A percentile compares a stretch with the other conserved stretches of the same genome.
Evolutionary conservation across 2,797 vertebrate genomes (phyloP).

Genomic region (Pseudocheirus occidentalis): DNA sequence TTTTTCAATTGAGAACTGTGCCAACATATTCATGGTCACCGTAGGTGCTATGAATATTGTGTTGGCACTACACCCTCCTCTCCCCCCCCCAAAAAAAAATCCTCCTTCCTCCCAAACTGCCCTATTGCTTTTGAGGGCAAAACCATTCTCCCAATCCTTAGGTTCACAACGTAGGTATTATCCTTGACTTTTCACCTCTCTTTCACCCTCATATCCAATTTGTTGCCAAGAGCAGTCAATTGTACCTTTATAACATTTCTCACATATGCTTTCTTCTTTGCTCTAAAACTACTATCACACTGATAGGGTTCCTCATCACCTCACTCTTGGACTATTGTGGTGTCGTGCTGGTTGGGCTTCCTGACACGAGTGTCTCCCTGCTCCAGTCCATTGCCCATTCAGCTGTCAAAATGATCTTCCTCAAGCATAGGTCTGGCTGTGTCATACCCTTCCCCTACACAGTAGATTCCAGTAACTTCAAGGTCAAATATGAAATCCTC

Average conservation of each 20-base stretch:
- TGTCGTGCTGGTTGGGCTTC: neutral
- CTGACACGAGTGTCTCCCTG: neutral
- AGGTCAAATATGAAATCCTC: neutral
- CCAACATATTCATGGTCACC: too few relatives aligned
- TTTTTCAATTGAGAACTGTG: too few relatives aligned
- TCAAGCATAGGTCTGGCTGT: neutral
- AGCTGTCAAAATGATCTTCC: neutral
- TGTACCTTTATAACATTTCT: neutral
- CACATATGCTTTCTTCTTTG: neutral
- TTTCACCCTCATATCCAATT: neutral
- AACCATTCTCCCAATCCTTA: neutral
- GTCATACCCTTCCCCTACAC: too few relatives aligned
- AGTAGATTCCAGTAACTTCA: neutral
- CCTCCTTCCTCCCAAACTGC: neutral
- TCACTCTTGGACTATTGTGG: neutral
- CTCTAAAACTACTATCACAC: neutral
- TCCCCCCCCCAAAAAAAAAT: neutral
- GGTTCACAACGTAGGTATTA: neutral
- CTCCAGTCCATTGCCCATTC: neutral
- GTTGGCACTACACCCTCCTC: too few relatives aligned
- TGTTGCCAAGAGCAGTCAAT: neutral
- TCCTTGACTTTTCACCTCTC: neutral
- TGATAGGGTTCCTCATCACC: neutral
- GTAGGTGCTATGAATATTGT: too few relatives aligned
- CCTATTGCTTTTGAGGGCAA: neutral